These are phyloP conservation scores for Prochilodus magdalenae DNA, from an alignment of 2,113 vertebrate species.

Conservation along the genomic window DNA sequence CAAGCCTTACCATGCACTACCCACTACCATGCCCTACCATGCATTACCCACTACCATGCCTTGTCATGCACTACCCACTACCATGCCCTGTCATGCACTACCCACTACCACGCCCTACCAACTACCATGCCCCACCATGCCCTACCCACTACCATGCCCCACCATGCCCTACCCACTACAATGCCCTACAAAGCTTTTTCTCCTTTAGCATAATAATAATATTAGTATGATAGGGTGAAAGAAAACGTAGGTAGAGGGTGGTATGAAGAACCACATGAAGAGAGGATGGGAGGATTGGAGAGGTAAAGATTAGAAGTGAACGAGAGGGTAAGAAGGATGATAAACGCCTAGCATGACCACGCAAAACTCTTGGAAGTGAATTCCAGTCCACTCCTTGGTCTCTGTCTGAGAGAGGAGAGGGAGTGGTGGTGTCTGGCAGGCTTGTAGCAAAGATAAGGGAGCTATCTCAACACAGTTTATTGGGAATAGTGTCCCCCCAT, in stretches of 20 bases:
- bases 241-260: neutral
- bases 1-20: too few relatives aligned
- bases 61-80: too few relatives aligned
- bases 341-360: conserved; percentile 45
- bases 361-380: conserved; percentile 33
- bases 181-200: neutral
- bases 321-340: conserved; percentile 46
- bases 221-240: neutral
- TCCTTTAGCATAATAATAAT: neutral
- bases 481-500: conserved; percentile 53
- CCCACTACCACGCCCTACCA: neutral
- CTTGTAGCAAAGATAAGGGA: conserved; percentile 44
- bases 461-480: conserved; percentile 56
- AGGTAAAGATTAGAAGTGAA: conserved; percentile 35
- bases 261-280: conserved; percentile 15
- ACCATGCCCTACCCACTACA: neutral
- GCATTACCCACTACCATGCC: too few relatives aligned
- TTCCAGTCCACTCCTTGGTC: conserved; percentile 18
- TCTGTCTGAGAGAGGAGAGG: conserved; percentile 4
- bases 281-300: conserved; percentile 12
- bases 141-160: too few relatives aligned
- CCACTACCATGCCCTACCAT: neutral
- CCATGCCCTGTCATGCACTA: too few relatives aligned
- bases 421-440: conserved; percentile 42
- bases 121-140: too few relatives aligned